A percentile compares a stretch with the other conserved stretches of the same genome.
Evolutionary conservation across 2,797 vertebrate species (phyloP).

Genomic region (Pseudocheirus occidentalis): DNA sequence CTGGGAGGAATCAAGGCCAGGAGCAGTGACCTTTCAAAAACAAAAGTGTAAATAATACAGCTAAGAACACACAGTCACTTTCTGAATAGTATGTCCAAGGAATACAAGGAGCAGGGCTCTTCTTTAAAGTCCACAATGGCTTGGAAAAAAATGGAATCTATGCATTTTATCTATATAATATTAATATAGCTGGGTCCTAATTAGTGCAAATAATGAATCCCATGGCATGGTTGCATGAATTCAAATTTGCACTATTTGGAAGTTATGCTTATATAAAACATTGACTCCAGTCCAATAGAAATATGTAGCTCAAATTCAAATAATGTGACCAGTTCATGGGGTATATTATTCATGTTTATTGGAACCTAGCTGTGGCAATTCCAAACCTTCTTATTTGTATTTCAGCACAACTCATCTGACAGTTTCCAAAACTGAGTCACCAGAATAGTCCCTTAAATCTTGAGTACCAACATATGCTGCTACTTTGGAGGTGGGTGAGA

Average conservation of each 20-base stretch:
- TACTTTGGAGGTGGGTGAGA: neutral
- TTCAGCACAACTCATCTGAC: neutral
- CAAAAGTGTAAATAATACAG: conserved; percentile 44
- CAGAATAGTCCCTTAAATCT: neutral
- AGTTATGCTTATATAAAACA: neutral
- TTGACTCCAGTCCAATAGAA: neutral
- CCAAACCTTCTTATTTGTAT: conserved; percentile 6
- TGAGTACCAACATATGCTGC: neutral
- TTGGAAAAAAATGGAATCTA: neutral
- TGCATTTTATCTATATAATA: neutral
- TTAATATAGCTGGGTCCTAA: neutral
- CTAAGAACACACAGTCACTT: conserved; percentile 36
- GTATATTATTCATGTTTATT: neutral
- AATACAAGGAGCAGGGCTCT: conserved; percentile 6
- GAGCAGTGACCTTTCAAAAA: conserved; percentile 56
- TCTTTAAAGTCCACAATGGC: neutral
- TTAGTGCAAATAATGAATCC: neutral
- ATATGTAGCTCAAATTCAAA: neutral
- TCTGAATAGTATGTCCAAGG: conserved; percentile 49
- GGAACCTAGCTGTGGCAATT: neutral
- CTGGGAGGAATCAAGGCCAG: conserved; percentile 43
- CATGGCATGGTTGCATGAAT: neutral
- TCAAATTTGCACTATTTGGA: neutral
- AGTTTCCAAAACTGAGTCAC: conserved; percentile 3
- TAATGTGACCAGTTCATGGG: neutral